Evolutionary conservation across 2,113 vertebrate species (phyloP), one percentile per base, ranked within the genome.

Genomic region (Cyprinodon variegatus): DNA sequence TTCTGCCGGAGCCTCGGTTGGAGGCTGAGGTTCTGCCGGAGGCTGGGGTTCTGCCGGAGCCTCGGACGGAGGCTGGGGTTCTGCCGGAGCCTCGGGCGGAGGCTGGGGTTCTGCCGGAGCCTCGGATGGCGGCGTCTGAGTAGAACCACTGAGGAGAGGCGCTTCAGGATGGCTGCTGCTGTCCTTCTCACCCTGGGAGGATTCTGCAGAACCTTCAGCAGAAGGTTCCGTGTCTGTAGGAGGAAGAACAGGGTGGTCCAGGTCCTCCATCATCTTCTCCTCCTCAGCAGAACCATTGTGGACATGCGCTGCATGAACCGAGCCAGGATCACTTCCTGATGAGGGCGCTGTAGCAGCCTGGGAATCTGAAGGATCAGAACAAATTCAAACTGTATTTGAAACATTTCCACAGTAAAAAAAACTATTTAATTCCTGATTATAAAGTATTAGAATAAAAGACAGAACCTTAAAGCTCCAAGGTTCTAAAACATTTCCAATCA

Each of bases 281-380:
- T 59, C 75, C 65, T 64, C 59, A 53, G 50, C 0, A 3, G 82
- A 3, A 0, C 0, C 0, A 36, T 38, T 20, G 20, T 63, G 62
- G 61, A 20, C 5, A 1, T 71, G 61, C 63, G 57, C 63, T 38
- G 90, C 67, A 8, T 72, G 37, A 60, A 71, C 86, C 0, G 78
- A 40, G 0, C 73, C 45, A 10, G 82, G 71, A 57, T 88, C 76
- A 4, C 83, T 78, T 3, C 12, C 68, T 29, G 61, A 29, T 3
- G 65, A 3, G 0, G 73, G 13, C 0, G 66, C 14, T 45, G 62
- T 67, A 0, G 11, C 40, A 4, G 46, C 36, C 61, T 88, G 87
- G 0, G 86, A 83, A 1, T 83, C 79, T 74, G 86, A 66, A 62
- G 70, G 36, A 50, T 50, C 74, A 65, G 37, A 3, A 67, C 12